Evolutionary conservation across 2,888 invertebrate species (phyloP).

Genomic region (Lagria hirta): DNA sequence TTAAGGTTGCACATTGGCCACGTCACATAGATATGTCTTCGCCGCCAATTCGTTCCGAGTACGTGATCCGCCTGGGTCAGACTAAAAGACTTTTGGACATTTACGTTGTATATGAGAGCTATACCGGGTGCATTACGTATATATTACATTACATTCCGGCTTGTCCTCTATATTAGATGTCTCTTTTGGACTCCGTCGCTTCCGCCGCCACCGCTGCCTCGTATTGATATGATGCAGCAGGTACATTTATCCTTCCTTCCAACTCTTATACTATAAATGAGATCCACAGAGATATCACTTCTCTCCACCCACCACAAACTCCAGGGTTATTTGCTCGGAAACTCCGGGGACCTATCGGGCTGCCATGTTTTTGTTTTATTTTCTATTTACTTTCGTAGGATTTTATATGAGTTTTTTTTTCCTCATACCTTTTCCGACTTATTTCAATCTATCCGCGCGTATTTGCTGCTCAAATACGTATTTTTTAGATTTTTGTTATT

Average conservation of each 20-base stretch:
- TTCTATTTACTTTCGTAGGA: conserved; percentile 48
- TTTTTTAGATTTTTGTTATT: too few relatives aligned
- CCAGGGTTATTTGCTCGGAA: conserved; percentile 41
- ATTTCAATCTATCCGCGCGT: conserved; percentile 31
- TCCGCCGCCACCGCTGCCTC: conserved; percentile 25
- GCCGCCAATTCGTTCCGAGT: conserved; percentile 45
- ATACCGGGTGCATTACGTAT: conserved; percentile 47
- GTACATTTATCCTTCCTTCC: conserved; percentile 32
- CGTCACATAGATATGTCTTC: conserved; percentile 48
- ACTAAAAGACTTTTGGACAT: conserved; percentile 48
- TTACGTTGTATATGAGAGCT: conserved; percentile 49
- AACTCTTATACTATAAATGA: conserved; percentile 41
- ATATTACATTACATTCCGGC: conserved; percentile 41
- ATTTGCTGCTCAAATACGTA: too few relatives aligned
- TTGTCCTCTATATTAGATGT: conserved; percentile 44
- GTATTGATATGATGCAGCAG: conserved; percentile 43
- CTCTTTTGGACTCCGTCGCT: conserved; percentile 28
- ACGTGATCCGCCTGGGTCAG: conserved; percentile 48
- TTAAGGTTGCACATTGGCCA: conserved; percentile 48
- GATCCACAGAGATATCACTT: conserved; percentile 36
- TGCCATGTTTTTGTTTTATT: conserved; percentile 46
- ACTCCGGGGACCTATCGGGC: conserved; percentile 45
- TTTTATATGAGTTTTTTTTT: conserved; percentile 42
- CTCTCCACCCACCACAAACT: conserved; percentile 33
- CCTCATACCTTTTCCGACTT: conserved; percentile 36